phyloP scores from a whole-genome alignment of 2,797 vertebrate species.

The Gorsachius magnificus region DNA sequence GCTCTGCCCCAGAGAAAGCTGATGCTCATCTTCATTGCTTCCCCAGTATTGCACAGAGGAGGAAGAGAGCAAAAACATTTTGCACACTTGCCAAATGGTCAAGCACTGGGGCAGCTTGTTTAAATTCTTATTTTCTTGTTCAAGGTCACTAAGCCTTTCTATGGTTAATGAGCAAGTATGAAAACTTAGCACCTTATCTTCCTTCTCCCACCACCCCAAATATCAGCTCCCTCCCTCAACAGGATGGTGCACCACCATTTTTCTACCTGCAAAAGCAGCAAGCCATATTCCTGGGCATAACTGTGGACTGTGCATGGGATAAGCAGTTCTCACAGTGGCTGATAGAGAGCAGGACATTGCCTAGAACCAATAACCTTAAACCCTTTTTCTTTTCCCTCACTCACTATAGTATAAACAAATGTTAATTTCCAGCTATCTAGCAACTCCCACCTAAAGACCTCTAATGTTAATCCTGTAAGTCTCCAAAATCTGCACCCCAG shows the following conservation, averaged over 20 bases:
- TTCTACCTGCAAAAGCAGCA: not conserved
- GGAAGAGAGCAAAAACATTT: not conserved
- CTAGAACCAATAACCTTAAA: not conserved
- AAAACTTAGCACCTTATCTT: not conserved
- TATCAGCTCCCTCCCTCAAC: not conserved
- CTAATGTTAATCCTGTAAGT: not conserved
- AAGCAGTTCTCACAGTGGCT: not conserved
- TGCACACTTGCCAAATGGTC: fast-evolving
- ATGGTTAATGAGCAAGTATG: not conserved
- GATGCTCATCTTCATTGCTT: not conserved
- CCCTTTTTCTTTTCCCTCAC: not conserved
- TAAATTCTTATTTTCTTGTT: not conserved
- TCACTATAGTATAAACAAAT: not conserved
- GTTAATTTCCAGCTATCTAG: not conserved
- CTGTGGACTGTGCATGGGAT: too few species aligned
- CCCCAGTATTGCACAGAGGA: not conserved
- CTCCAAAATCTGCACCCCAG: not conserved
- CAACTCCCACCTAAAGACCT: not conserved
- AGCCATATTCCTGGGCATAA: not conserved
- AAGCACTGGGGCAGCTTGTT: not conserved
- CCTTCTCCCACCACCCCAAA: not conserved
- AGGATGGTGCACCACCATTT: not conserved
- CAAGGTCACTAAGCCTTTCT: not conserved
- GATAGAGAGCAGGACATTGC: not conserved
- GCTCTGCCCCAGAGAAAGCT: not conserved